Evolutionary conservation across 2,797 vertebrate genomes (phyloP), one percentile per base, ranked within the genome.

Genomic region (Gobionotothen gibberifrons): DNA sequence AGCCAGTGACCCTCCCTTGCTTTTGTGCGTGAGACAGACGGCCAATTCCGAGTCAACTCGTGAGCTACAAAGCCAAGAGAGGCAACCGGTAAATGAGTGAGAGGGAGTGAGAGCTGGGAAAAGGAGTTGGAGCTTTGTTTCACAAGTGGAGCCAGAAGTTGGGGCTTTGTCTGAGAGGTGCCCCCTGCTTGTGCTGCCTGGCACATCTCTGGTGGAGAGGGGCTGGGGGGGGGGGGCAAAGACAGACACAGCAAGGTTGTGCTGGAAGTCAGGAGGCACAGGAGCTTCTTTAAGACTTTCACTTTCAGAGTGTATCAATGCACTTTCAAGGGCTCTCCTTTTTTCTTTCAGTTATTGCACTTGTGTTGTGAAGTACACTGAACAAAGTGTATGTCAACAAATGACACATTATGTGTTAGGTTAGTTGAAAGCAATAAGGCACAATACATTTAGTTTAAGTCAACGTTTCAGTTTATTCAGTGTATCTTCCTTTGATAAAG

Each of bases 71-170:
- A 86, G 89, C 86, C 83, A 89, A 81, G 74, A 85, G 79, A 89
- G 86, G 83, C 83, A 19, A 74, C 72, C 70, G 44, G 83, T 86
- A 89, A 89, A 89, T 64, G 73, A 79, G 79, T 1, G 78, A 78
- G 72, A 74, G 85, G 60, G 67, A 82, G 74, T 43, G 74, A 70
- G 86, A 83, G 83, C 79, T 62, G 81, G 79, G 88, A 82, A 87
- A 85, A 93, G 94, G 92, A 90, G 86, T 51, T 64, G 79, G 84
- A 88, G 91, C 94, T 95, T 78, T 92, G 90, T 94, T 94, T 94
- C 95, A 94, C 87, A 79, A 90, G 90, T 90, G 85, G 78, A 87
- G 85, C 84, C 85, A 91, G 87, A 89, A 84, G 87, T 85, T 78
- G 6, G 36, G 69, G 62, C 85, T 88, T 89, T 90, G 82, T 87